Evolutionary conservation across 1,140 invertebrate species (phyloP), one percentile per base, ranked within the genome.

Genomic region (Teleopsis dalmanni): DNA sequence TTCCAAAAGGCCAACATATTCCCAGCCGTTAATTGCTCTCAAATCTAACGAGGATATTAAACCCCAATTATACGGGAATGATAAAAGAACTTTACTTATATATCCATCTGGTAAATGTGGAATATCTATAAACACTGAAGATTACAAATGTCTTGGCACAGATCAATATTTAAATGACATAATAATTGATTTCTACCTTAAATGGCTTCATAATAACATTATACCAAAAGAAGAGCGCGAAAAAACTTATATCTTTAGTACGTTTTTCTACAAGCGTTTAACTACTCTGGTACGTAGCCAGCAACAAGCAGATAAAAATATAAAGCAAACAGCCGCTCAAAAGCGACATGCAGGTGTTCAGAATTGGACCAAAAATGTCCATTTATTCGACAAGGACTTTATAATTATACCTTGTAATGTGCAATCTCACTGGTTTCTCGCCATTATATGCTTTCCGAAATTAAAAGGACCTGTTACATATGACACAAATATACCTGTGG

Each of bases 391-490:
- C 40, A 97, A 97, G 78, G 95, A 98, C 71, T 98, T 88, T 71
- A 83, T 99, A 44, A 81, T 99, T 55, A 87, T 99, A 67, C 95
- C 95, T 54, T 96, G 98, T 33, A 96, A 97, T 78, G 92, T 98
- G 78, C 89, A 92, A 81, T 91, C 79, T 25, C 95, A 99, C 78
- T 99, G 95, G 95, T 98, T 95, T 73, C 76, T 98, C 53, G 94
- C 92, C 3, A 92, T 98, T 36, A 91, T 98, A 42, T 98, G 94
- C 73, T 97, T 88, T 71, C 92, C 94, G 45, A 84, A 84, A 23
- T 72, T 91, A 38, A 80, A 81, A 33, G 83, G 83, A 0, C 67
- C 68, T 2, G 65, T 70, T 6, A 69, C 67, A 4, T 65, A 53
- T 29, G 68, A 75, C 57, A 81, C 82, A 56, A 78, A 81, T 58